Evolutionary conservation across 2,113 vertebrate species (phyloP).

Genomic region (Bubo bubo): DNA sequence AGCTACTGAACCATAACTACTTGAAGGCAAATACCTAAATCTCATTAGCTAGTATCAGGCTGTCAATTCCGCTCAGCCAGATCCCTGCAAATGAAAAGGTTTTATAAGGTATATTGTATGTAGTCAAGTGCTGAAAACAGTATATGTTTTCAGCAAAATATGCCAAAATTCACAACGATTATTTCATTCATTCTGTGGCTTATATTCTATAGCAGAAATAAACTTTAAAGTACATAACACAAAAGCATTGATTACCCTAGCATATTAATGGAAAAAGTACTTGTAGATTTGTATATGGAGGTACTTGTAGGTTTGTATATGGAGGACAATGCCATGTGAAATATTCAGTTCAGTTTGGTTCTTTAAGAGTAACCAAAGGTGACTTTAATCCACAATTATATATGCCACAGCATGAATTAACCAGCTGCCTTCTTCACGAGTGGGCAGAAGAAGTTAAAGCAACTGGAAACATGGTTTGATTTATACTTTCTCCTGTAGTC

Average conservation of each 20-base stretch:
- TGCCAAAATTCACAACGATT: neutral
- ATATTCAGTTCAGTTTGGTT: neutral
- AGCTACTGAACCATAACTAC: neutral
- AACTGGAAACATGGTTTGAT: neutral
- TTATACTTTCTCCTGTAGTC: neutral
- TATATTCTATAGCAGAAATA: neutral
- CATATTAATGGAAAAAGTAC: neutral
- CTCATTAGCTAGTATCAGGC: neutral
- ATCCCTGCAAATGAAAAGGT: neutral
- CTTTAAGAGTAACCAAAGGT: neutral
- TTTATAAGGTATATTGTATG: neutral
- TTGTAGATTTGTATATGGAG: neutral
- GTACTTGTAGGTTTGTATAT: neutral
- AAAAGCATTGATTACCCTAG: neutral
- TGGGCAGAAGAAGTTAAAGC: neutral
- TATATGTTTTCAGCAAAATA: neutral
- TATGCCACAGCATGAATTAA: neutral
- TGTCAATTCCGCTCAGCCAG: neutral
- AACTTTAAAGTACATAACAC: neutral
- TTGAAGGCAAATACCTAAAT: neutral
- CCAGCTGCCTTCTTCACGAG: neutral
- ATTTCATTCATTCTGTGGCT: neutral
- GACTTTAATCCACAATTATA: neutral
- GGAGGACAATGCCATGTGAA: neutral
- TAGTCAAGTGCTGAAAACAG: neutral